Evolutionary conservation across 2,797 vertebrate genomes (phyloP).

Genomic region (Notoglanidium macrostoma): DNA sequence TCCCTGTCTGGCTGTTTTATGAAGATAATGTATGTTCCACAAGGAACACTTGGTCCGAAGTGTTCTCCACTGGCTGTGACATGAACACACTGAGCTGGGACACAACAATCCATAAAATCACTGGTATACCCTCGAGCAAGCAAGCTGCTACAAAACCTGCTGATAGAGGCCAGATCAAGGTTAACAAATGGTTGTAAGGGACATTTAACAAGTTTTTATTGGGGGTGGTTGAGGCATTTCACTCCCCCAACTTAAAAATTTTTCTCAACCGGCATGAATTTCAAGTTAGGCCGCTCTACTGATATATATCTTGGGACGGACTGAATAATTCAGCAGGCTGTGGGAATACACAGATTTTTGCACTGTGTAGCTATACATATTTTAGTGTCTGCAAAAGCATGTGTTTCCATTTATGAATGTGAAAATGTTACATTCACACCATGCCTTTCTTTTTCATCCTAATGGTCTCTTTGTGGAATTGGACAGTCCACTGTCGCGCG

Average conservation of each 20-base stretch:
- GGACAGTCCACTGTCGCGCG: not conserved
- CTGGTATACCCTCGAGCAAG: conserved; percentile 18
- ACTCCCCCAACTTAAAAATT: not conserved
- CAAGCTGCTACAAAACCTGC: conserved; percentile 20
- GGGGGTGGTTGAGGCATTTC: not conserved
- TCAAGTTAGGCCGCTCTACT: conserved; percentile 1
- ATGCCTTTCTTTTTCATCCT: not conserved
- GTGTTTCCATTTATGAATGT: conserved; percentile 29
- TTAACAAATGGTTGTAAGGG: conserved; percentile 27
- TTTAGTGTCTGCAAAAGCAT: conserved; percentile 28
- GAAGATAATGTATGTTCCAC: conserved; percentile 23
- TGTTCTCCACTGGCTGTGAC: conserved; percentile 21
- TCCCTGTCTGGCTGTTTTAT: conserved; percentile 10
- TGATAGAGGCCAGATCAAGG: conserved; percentile 40
- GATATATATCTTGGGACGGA: conserved; percentile 10
- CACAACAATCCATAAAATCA: conserved; percentile 37
- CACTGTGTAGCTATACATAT: conserved; percentile 45
- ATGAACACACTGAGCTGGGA: conserved; percentile 17
- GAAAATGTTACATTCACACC: conserved; percentile 24
- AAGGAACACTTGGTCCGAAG: not conserved
- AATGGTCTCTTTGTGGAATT: not conserved
- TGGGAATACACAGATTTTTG: conserved; percentile 33
- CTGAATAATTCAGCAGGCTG: conserved; percentile 43
- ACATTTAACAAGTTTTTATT: conserved; percentile 23
- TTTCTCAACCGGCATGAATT: conserved; percentile 13